Evolutionary conservation across 2,888 invertebrate species (phyloP), one percentile per base, ranked within the genome.

Genomic region (Drosophila emarginata): DNA sequence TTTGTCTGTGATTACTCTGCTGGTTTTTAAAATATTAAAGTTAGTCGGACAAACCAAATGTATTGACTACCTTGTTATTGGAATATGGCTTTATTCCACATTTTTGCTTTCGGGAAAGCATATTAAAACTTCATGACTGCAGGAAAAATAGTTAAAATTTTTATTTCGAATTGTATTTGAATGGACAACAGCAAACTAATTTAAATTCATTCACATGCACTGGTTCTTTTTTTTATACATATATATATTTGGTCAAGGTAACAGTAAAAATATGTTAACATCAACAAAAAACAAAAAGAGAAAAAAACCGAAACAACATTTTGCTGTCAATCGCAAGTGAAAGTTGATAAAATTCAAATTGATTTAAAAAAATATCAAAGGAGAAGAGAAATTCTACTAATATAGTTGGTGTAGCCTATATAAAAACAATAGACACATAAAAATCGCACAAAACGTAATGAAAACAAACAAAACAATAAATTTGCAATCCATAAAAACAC

Each of bases 381-480:
- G 14, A 15, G 23, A 23, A 5, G 15, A 9, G 11, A 1, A 9
- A 7, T 9, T 21, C 36, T 56, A 66, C 57, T 56, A 56, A 56
- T 26, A 21, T 21, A 21, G 18, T 11, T 45, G 45, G 18, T 14
- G 5, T 21, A 45, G 37, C 18, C 54, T 54, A 71, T 54, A 71
- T 67, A 74, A 74, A 74, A 67, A 14, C 74, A 37, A 65, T 26
- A 54, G 62, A 50, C 68, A 70, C 65, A 79, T 83, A 81, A 81
- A 87, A 78, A 69, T 57, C 69, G 58, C 58, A 40, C 64, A 73
- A 77, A 76, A 70, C 58, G 65, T 87, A 84, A 89, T 85, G 88
- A 82, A 85, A 85, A 85, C 84, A 85, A 85, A 85, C 84, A 85
- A 76, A 88, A 86, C 89, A 74, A 85, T 85, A 89, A 88, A 84